Evolutionary conservation across 2,113 vertebrate genomes (phyloP).

Genomic region (Menura novaehollandiae): DNA sequence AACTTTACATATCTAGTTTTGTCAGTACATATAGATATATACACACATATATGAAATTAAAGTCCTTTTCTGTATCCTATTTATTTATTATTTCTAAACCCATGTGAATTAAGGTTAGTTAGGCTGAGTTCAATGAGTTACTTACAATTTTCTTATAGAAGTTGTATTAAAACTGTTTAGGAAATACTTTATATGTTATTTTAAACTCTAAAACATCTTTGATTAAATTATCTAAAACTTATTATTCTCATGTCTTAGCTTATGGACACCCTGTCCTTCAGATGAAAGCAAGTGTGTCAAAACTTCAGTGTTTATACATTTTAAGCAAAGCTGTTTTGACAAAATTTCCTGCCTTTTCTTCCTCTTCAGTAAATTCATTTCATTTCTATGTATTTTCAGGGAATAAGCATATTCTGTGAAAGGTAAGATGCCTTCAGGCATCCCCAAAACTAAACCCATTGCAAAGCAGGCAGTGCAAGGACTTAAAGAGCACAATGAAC

Average conservation of each 20-base stretch:
- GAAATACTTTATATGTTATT: background rate
- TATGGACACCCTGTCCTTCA: background rate
- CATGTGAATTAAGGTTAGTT: background rate
- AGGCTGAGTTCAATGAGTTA: background rate
- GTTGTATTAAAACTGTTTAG: background rate
- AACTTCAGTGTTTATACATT: background rate
- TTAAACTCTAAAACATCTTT: background rate
- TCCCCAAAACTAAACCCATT: background rate
- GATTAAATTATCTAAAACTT: background rate
- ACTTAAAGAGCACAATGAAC: background rate
- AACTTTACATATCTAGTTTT: background rate
- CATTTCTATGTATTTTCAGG: background rate
- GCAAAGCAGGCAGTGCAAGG: background rate
- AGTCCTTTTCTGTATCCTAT: background rate
- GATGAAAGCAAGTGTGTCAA: background rate
- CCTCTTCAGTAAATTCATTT: background rate
- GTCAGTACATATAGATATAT: background rate
- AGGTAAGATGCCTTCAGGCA: background rate
- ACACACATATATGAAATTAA: background rate
- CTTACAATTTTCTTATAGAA: background rate
- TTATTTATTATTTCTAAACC: background rate
- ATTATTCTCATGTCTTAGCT: background rate
- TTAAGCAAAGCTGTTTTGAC: slow-evolving; percentile 14
- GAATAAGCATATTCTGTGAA: background rate
- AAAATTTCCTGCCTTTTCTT: background rate